A percentile compares a stretch with the other conserved stretches of the same genome.
phyloP scores from a whole-genome alignment of 2,888 invertebrate genomes.

The Schizotus pectinicornis region DNA sequence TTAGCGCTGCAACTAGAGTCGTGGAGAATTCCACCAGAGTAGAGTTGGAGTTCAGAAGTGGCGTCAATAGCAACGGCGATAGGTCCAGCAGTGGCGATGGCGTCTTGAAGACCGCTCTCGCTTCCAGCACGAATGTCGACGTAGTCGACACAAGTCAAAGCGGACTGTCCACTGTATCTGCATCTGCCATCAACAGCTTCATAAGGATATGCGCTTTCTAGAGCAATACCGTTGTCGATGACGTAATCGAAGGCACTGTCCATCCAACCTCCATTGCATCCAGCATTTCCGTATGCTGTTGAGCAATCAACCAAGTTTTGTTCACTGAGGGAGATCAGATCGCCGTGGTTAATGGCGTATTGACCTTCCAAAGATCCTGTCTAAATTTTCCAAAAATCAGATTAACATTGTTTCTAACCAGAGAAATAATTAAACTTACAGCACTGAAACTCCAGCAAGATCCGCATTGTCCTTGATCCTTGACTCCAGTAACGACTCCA shows the following conservation, averaged over 20 bases:
- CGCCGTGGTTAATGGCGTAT: conserved; percentile 56
- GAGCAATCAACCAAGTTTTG: conserved; percentile 62
- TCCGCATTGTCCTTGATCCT: conserved; percentile 38
- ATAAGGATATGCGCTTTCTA: conserved; percentile 63
- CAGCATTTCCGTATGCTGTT: conserved; percentile 54
- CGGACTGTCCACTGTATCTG: conserved; percentile 17
- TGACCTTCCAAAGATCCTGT: conserved; percentile 62
- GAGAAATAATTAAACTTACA: not conserved
- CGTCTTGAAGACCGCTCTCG: conserved; percentile 73
- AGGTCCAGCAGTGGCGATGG: conserved; percentile 84
- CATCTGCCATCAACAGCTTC: conserved; percentile 39
- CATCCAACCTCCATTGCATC: conserved; percentile 60
- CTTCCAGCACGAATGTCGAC: conserved; percentile 72
- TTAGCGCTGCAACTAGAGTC: conserved; percentile 70
- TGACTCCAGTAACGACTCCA: conserved; percentile 38
- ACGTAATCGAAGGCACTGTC: conserved; percentile 56
- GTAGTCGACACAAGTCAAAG: conserved; percentile 63
- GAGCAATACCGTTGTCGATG: conserved; percentile 62
- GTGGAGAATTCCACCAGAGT: conserved; percentile 77
- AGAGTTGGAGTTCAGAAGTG: conserved; percentile 81
- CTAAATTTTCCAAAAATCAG: conserved; percentile 44
- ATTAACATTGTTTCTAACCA: not conserved
- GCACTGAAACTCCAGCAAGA: conserved; percentile 36
- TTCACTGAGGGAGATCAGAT: conserved; percentile 58
- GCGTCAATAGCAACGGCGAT: conserved; percentile 89